These are phyloP conservation scores for Paraescarpia echinospica DNA, from an alignment of 1,140 invertebrate genomes.

Conservation along the genomic window DNA sequence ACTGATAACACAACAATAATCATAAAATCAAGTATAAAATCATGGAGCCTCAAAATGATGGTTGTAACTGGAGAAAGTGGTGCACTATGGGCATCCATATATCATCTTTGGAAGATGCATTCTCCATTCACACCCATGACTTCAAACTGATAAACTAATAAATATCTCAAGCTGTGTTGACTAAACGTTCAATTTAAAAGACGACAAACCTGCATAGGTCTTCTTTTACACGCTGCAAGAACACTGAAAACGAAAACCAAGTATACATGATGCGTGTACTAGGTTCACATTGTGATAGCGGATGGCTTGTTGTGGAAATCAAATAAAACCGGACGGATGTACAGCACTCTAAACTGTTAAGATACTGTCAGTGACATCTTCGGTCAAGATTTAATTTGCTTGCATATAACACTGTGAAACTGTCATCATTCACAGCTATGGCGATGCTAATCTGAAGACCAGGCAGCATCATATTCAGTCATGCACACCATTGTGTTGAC, in stretches of 20 bases:
- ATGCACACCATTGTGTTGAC: neutral
- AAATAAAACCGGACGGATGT: neutral
- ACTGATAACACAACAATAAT: neutral
- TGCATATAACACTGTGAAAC: neutral
- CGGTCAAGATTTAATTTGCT: neutral
- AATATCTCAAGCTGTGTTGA: neutral
- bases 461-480: neutral
- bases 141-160: neutral
- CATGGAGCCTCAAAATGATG: neutral
- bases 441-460: neutral
- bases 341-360: neutral
- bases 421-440: neutral
- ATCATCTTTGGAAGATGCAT: neutral
- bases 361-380: conserved; percentile 13
- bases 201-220: neutral
- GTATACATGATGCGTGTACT: neutral
- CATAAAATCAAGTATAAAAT: neutral
- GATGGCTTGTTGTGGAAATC: neutral
- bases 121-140: neutral
- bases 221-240: neutral
- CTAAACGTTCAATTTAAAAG: neutral
- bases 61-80: no score
- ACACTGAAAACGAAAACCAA: neutral
- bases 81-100: no score
- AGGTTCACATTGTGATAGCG: neutral